Base-by-base conservation (phyloP, 2,888 invertebrate genomes). In the Pyrrhosoma nymphula region DNA sequence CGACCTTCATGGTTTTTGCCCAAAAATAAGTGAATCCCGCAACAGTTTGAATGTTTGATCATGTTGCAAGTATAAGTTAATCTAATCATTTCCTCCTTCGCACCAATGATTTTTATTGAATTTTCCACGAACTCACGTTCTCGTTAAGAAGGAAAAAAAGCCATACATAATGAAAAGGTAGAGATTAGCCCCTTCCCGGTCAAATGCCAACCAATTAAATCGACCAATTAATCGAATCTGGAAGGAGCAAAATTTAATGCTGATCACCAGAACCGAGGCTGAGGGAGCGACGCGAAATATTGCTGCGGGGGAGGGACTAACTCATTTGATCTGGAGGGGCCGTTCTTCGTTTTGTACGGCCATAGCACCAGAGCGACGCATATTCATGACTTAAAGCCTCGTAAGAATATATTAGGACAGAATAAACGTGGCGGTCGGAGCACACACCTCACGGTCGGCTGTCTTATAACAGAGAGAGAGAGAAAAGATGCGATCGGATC, bases 401-500 rank as follows among this genome's bases (percentile, higher is more conserved):
- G 30, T 82, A 82, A 26, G 82, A 82, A 82, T 82, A 82, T 82
- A 82, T 82, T 82, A 82, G 82, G 82, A 35, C n/a, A 35, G 35
- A 82, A 82, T 35, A 82, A 82, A 82, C 82, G 30, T 82, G 82
- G 82, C 26, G 82, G 82, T 30, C 35, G 23, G 26, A 69, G n/a
- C 82, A 69, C 26, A 82, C 35, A 82, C 35, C 82, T 82, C 35
- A 82, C 82, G 35, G 82, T 82, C 82, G 82, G 82, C 82, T 82
- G 30, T 95, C 95, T 95, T 95, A 63, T 95, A 93, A 95, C 55
- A 69, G 95, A 88, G 60, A 95, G 95, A 95, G 69, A 91, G 95
- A 69, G 56, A 95, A 82, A 91, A 93, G 90, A 95, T 56, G 69
- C 88, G 95, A 56, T 95, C 55, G 91, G 95, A 95, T 95, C 95